Evolutionary conservation across 2,113 vertebrate genomes (phyloP).

Genomic region (Ginglymostoma cirratum): DNA sequence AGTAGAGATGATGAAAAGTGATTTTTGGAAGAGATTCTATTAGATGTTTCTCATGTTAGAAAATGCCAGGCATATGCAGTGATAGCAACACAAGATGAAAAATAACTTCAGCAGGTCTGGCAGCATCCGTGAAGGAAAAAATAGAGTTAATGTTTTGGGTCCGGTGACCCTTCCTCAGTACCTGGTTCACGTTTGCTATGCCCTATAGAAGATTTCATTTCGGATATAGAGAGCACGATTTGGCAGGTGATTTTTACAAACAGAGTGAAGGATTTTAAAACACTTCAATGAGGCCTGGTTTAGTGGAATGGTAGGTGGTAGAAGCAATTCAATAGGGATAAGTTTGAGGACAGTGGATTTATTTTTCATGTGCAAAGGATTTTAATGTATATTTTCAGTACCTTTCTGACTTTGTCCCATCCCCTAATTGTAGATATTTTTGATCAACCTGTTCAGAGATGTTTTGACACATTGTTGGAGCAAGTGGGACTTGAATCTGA

Average conservation of each 20-base stretch:
- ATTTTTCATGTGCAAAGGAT: background rate
- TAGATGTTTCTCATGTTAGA: background rate
- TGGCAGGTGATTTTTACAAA: background rate
- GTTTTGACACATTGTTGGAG: too few relatives aligned
- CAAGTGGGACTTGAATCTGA: too few relatives aligned
- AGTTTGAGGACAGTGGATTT: background rate
- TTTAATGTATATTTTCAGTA: background rate
- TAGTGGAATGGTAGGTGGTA: background rate
- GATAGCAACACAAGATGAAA: background rate
- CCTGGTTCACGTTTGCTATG: background rate
- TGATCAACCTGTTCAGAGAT: too few relatives aligned
- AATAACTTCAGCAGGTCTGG: background rate
- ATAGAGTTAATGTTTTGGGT: too few relatives aligned
- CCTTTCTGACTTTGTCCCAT: background rate
- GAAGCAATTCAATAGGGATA: background rate
- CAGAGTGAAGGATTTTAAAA: background rate
- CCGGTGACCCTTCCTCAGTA: background rate
- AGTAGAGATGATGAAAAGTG: background rate
- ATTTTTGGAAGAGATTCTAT: background rate
- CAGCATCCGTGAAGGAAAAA: too few relatives aligned
- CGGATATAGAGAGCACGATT: background rate
- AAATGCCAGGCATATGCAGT: background rate
- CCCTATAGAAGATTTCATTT: background rate
- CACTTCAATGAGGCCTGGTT: background rate
- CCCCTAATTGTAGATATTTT: too few relatives aligned